Percentiles rank a stretch among this genome's conserved stretches.
These are phyloP conservation scores for Coptodon rendalli DNA, from an alignment of 2,113 vertebrate species.

Conservation along the genomic window DNA sequence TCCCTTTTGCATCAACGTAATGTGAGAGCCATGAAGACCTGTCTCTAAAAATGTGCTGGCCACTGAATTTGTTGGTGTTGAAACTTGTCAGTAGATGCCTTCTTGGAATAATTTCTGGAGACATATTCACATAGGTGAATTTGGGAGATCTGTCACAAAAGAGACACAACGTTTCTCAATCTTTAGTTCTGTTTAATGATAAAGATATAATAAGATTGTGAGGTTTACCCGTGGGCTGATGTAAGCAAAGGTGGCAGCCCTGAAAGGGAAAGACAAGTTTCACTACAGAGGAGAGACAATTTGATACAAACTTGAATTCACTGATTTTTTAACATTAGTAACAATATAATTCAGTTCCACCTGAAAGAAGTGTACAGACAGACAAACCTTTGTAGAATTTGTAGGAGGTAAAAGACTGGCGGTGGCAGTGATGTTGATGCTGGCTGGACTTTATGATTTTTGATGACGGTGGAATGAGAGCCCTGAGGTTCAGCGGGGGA, in stretches of 20 bases:
- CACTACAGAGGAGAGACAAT: neutral
- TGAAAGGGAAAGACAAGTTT: constrained; percentile 11
- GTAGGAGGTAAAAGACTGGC: neutral
- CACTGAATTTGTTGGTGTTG: neutral
- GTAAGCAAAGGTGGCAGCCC: constrained; percentile 10
- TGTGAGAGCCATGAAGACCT: neutral
- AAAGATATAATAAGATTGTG: neutral
- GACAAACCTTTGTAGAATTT: constrained; percentile 42
- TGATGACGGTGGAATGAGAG: neutral
- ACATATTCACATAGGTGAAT: neutral
- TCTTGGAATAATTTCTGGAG: constrained; percentile 18
- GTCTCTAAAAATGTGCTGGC: neutral
- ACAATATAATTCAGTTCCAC: neutral
- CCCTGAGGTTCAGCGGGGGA: constrained; percentile 23
- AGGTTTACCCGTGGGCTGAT: constrained; percentile 40
- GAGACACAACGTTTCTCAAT: neutral
- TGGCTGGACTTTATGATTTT: neutral
- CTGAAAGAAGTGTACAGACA: neutral
- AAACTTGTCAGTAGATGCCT: constrained; percentile 1
- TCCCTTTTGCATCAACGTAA: neutral
- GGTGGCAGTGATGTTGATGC: neutral
- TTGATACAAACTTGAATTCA: neutral
- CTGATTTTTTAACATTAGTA: neutral
- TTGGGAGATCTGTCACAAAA: constrained; percentile 21
- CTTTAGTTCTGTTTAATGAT: neutral